phyloP scores from a whole-genome alignment of 2,888 invertebrate species.

The Flexamia atlantica region DNA sequence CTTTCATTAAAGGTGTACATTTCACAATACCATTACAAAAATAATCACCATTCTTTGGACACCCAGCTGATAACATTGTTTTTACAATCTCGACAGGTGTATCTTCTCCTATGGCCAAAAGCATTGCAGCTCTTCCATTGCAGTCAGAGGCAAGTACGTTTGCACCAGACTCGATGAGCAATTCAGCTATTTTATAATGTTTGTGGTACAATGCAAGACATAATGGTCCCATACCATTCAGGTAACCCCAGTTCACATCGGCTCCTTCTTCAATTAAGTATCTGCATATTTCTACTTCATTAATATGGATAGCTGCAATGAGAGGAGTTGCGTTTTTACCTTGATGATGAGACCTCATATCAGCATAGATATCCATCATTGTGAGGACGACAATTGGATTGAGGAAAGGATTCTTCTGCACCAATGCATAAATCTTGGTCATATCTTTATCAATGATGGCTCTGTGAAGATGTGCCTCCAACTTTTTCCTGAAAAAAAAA shows the following conservation, averaged over 20 bases:
- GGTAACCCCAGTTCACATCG: slow-evolving; percentile 7
- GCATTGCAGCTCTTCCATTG: background rate
- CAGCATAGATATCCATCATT: background rate
- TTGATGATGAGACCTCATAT: background rate
- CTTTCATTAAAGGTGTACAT: background rate
- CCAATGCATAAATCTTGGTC: background rate
- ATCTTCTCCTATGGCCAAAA: background rate
- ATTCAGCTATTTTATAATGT: slow-evolving; percentile 13
- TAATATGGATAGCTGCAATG: background rate
- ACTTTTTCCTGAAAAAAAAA: background rate
- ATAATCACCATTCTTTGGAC: slow-evolving; percentile 13
- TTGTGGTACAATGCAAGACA: slow-evolving; percentile 11
- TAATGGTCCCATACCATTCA: slow-evolving; percentile 1
- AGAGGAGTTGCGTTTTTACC: slow-evolving; percentile 32
- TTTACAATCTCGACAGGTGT: slow-evolving; percentile 2
- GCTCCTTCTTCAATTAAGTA: slow-evolving; percentile 31
- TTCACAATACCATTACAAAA: background rate
- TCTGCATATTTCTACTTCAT: background rate
- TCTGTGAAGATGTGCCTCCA: background rate
- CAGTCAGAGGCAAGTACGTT: background rate
- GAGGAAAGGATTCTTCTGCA: background rate
- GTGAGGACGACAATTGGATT: background rate
- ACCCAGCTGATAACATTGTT: background rate
- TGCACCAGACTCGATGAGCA: slow-evolving; percentile 26
- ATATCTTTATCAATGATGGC: background rate